These are phyloP conservation scores for Mythimna lalbum DNA, from an alignment of 2,888 invertebrate species.

Conservation along the genomic window DNA sequence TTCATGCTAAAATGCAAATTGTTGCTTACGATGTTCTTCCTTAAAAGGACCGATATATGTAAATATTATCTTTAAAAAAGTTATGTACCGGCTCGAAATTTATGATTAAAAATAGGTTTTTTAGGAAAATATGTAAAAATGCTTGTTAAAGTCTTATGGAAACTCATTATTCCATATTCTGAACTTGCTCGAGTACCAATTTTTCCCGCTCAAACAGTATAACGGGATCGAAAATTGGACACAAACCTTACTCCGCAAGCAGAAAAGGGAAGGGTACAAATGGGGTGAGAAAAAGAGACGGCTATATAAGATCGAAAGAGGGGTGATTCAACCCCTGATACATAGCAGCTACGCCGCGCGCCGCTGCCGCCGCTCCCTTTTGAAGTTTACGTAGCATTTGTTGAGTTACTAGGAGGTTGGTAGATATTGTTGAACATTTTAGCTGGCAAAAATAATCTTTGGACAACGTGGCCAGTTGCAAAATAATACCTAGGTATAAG, in stretches of 20 bases:
- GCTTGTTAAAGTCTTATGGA: constrained; percentile 2
- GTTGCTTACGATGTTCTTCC: too few relatives aligned
- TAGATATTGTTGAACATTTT: not conserved
- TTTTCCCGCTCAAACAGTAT: constrained; percentile 70
- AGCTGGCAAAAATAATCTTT: constrained; percentile 4
- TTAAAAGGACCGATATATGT: too few relatives aligned
- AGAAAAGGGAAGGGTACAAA: constrained; percentile 75
- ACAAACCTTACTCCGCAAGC: constrained; percentile 61
- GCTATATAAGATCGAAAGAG: constrained; percentile 80
- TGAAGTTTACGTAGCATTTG: constrained; percentile 55
- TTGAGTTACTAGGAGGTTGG: constrained; percentile 22
- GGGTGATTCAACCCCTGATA: constrained; percentile 88
- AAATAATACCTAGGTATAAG: constrained; percentile 12
- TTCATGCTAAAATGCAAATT: too few relatives aligned
- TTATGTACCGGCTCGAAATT: not conserved
- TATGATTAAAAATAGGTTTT: not conserved
- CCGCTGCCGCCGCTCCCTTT: constrained; percentile 56
- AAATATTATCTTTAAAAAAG: not conserved
- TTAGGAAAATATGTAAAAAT: not conserved
- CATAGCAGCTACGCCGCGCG: constrained; percentile 73
- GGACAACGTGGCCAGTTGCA: constrained; percentile 7
- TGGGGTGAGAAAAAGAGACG: constrained; percentile 85
- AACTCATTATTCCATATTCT: constrained; percentile 19
- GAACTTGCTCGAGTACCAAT: constrained; percentile 18
- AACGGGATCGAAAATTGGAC: constrained; percentile 60